Evolutionary conservation across 2,888 invertebrate species (phyloP).

Genomic region (Apamea epomidion): DNA sequence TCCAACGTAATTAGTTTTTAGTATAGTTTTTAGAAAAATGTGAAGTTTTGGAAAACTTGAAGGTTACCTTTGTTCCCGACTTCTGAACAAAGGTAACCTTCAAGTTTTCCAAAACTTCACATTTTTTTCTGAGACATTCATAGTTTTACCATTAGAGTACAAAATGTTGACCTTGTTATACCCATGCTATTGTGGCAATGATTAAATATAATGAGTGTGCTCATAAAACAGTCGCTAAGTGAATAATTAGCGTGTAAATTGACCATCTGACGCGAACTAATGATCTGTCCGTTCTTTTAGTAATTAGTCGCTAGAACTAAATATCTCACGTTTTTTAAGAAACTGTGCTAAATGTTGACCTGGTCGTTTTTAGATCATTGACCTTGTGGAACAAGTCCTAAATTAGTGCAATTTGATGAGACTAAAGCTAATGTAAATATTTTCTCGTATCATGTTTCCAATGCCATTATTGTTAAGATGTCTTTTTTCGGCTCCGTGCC

Average conservation of each 20-base stretch:
- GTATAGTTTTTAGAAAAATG: too few species aligned
- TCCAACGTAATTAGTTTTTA: not conserved
- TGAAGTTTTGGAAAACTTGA: too few species aligned
- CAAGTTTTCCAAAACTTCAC: not conserved
- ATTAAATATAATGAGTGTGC: slow-evolving; percentile 22
- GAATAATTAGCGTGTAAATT: slow-evolving; percentile 43
- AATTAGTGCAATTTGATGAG: slow-evolving; percentile 38
- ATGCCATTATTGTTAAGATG: slow-evolving; percentile 10
- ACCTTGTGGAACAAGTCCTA: slow-evolving; percentile 45
- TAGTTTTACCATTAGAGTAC: not conserved
- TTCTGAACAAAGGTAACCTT: not conserved
- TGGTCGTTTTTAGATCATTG: slow-evolving; percentile 28
- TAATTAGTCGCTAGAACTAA: slow-evolving; percentile 36
- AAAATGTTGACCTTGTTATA: slow-evolving; percentile 17
- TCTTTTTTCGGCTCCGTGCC: not conserved
- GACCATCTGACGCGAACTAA: slow-evolving; percentile 46
- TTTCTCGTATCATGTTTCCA: slow-evolving; percentile 6
- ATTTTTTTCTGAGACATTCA: not conserved
- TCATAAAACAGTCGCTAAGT: slow-evolving; percentile 45
- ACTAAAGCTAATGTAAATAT: slow-evolving; percentile 24
- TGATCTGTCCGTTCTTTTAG: slow-evolving; percentile 35
- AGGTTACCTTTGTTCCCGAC: too few species aligned
- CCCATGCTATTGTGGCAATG: slow-evolving; percentile 10
- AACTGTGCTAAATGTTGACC: not conserved
- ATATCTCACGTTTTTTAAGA: slow-evolving; percentile 25